These are phyloP conservation scores for Alcedo quadribrachys DNA, from an alignment of 2,797 vertebrate species.

Conservation along the genomic window DNA sequence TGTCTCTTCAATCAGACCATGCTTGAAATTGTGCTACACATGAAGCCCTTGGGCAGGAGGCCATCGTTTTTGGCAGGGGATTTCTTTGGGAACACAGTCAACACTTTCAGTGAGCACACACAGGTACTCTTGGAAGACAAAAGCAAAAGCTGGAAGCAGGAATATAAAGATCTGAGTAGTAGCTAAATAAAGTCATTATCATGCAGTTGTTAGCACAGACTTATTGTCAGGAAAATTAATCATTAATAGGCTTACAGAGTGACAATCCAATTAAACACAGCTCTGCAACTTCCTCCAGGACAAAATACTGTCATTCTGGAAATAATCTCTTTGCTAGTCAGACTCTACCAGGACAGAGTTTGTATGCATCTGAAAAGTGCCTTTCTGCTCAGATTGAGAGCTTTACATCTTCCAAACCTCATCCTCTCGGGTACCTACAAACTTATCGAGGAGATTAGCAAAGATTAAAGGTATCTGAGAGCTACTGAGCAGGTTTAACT, in stretches of 20 bases:
- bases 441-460: background rate
- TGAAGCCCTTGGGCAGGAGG: background rate
- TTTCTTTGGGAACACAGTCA: background rate
- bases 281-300: background rate
- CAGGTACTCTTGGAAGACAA: background rate
- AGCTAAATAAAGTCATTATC: background rate
- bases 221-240: background rate
- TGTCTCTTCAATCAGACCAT: background rate
- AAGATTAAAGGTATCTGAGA: background rate
- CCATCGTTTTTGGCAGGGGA: background rate
- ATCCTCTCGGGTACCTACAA: background rate
- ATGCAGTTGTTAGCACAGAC: background rate
- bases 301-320: background rate
- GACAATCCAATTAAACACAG: background rate
- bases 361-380: background rate
- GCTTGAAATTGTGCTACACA: background rate
- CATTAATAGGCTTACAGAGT: background rate
- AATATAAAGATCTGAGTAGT: background rate
- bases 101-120: background rate
- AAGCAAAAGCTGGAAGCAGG: background rate
- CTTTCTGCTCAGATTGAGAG: background rate
- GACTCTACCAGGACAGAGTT: background rate
- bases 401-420: background rate
- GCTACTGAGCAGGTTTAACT: background rate
- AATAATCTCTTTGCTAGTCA: background rate